Base-by-base conservation (phyloP, 2,888 invertebrate genomes). In the Siphlonurus alternatus region DNA sequence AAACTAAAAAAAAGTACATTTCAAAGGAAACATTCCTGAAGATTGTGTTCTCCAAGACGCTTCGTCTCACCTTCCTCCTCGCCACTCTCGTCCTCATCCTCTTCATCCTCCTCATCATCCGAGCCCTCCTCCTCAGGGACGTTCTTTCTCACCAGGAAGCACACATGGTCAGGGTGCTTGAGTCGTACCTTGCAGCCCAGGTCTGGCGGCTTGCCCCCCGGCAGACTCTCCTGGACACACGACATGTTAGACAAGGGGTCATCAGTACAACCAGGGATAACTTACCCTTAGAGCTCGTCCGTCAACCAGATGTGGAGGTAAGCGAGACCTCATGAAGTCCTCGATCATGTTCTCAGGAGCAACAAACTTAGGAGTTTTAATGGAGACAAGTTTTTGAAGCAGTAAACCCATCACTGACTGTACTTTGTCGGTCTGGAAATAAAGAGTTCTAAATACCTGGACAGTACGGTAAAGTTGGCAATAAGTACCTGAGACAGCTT, bases 401-500 rank as follows among this genome's bases (percentile, higher is more conserved):
- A 67, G 63, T 23, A 66, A 61, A 19, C 64, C 64, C 24, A 67
- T 51, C 2, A 66, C 62, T 19, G 65, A 65, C 25, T 66, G 65
- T 60, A 66, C 62, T 60, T 66, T 66, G 25, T 65, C 65, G 15
- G 67, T 62, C 66, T 66, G 59, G n/a, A 56, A 61, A 15, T 53
- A 2, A 22, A 65, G n/a, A 5, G 1, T 19, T 2, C 20, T 2
- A 54, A 54, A 54, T 20, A 2, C 5, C 54, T 2, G 20, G 1
- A 20, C 20, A 1, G 20, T 5, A 24, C 20, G 1, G n/a, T n/a
- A n/a, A n/a, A n/a, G n/a, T n/a, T n/a, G n/a, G n/a, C n/a, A n/a
- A n/a, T n/a, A n/a, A n/a, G n/a, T 59, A 67, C 67, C 66, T 67
- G 59, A 2, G 66, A 65, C n/a, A 67, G 66, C 51, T 67, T 66